Base-by-base conservation (phyloP, 2,113 vertebrate species). In the Archilochus colubris region DNA sequence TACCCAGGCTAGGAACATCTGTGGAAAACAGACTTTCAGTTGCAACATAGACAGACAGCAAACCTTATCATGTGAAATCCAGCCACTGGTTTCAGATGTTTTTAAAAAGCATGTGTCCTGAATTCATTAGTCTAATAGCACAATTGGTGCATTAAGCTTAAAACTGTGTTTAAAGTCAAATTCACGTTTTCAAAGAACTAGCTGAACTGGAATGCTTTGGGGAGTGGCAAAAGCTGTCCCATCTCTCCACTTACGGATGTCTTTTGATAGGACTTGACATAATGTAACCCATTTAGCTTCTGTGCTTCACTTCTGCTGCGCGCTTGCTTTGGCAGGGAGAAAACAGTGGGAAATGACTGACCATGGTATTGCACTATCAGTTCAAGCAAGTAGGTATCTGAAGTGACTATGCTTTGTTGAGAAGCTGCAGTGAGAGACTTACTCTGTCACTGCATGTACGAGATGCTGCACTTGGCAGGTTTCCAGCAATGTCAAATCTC, bases 401-500 rank as follows among this genome's bases (percentile, higher is more conserved):
- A 93, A 87, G 81, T 91, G 92, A 94, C 92, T 96, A 94, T 93
- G 44, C 30, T 88, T 25, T 87, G 81, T 22, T 33, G 51, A 93
- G 89, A 51, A 92, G 87, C 89, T 91, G 87, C 70, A 83, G 75
- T 61, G 78, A 89, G 72, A 94, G 70, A 91, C 89, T 92, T 81
- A 68, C 78, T 90, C 67, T 48, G 91, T 81, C 84, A 89, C 25
- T 12, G 31, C 54, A 89, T 95, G 79, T 95, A 85, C 4, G 4
- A 95, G 61, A 36, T 81, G 79, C 58, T 88, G 92, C 66, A 86
- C 51, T 96, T 97, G 96, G 94, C 96, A 91, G 62, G 55, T 67
- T 95, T 89, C 94, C 94, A 93, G 80, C 76, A 92, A 94, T 82
- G 93, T 96, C 97, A 96, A 86, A 92, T 88, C 92, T 91, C 66